Evolutionary conservation across 2,888 invertebrate species (phyloP).

Genomic region (Thysanoteuthis rhombus): DNA sequence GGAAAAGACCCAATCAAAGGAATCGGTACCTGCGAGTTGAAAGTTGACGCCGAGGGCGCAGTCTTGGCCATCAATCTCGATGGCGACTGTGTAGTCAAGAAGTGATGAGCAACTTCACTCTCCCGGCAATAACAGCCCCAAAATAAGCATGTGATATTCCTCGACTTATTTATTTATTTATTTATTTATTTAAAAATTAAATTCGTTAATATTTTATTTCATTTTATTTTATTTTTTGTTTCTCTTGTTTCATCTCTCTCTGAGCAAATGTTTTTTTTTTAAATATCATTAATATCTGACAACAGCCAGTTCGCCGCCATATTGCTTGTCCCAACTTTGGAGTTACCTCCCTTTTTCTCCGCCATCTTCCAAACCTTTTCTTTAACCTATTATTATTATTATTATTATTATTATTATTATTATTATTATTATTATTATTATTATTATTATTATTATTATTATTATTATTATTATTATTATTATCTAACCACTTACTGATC

Average conservation of each 20-base stretch:
- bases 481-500: background rate
- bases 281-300: background rate
- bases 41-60: background rate
- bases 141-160: background rate
- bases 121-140: background rate
- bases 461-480: background rate
- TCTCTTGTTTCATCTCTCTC: background rate
- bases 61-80: background rate
- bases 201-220: background rate
- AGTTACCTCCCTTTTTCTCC: background rate
- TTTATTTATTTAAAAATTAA: background rate
- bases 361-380: background rate
- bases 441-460: too few relatives aligned
- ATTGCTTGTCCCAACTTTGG: background rate
- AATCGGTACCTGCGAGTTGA: background rate
- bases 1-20: background rate
- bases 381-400: background rate
- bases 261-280: background rate
- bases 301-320: background rate
- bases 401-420: background rate
- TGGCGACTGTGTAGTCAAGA: background rate
- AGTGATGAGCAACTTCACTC: background rate
- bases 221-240: background rate
- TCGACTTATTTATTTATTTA: constrained; percentile 12
- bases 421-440: background rate